Base-by-base conservation (phyloP, 2,888 invertebrate genomes). In the Ophion obscuratus region DNA sequence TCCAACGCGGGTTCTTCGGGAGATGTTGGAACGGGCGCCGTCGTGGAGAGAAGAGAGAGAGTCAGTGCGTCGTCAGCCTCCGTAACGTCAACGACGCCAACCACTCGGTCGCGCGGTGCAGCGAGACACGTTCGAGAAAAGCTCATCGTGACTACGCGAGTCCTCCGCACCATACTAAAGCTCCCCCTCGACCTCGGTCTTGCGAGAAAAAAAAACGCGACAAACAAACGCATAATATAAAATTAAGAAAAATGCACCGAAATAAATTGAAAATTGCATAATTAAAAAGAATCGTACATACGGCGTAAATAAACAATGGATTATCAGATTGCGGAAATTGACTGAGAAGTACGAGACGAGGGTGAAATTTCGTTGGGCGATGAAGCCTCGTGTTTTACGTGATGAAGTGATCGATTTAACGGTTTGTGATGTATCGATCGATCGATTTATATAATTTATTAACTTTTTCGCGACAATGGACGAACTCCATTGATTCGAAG, bases 51-150 rank as follows among this genome's bases (percentile, higher is more conserved):
- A 83, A 88, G 83, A 89, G 87, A 87, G 88, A 87, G 89, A 91
- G 91, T 91, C 93, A 93, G 93, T 93, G 92, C 92, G 93, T 92
- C 92, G 92, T 92, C 93, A 93, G 92, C 92, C 92, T 91, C 91
- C 92, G 92, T 90, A 92, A 91, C 91, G 93, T 91, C 91, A 78
- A 91, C 91, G 92, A 92, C 92, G 92, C 90, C 87, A 84, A 85
- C 84, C 86, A 87, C 81, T 75, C 62, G 84, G 82, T 77, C 87
- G 84, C 87, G 73, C 81, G 80, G 82, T 85, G 83, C 80, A 80
- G 27, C 57, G 40, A 71, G 76, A 80, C 85, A 85, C 85, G 85
- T 71, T 79, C 59, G 71, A 68, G 76, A 27, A 68, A 64, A 79
- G 85, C 83, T 83, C 67, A 76, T 57, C 77, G 77, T 77, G 62